Evolutionary conservation across 2,113 vertebrate species (phyloP), one percentile per base, ranked within the genome.

Genomic region (Crotalus viridis): DNA sequence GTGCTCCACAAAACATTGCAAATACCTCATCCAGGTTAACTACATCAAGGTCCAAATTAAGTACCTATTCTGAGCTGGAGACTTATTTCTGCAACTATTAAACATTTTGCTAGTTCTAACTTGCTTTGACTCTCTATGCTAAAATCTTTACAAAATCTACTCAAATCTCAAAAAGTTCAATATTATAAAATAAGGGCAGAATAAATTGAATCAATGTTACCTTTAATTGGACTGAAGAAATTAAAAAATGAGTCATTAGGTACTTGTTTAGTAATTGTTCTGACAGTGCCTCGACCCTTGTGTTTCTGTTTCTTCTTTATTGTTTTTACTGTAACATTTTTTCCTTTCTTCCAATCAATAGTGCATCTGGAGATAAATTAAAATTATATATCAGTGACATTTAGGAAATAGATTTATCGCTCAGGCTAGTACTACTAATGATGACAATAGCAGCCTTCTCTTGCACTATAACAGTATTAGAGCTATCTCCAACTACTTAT

Each of bases 291-390:
- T 54, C 99, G 98, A 8, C 99, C 99, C 98, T 99, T 99, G 95
- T 99, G 99, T 91, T 99, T 99, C 97, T 99, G 99, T 90, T 99
- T 99, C 94, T 99, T 99, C 98, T 99, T 99, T 95, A 99, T 98
- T 59, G 97, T 99, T 98, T 99, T 99, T 94, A 99, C 98, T 0
- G 99, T 99, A 74, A 99, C 98, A n/a, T 99, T 99, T 92, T 99
- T 99, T 56, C 99, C 99, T 95, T 99, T 99, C 94, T 99, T 98
- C 99, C 99, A 99, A 96, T 99, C 98, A 94, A 99, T 99, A 85
- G 98, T 98, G 96, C 99, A 99, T 61, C 99, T 99, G 56, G 0
- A 55, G 56, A 88, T 10, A 90, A 0, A 0, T 9, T 3, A 54
- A 24, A 48, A 3, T 81, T 93, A 90, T 90, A n/a, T 48, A 17